Conservation (phyloP, 2,797 vertebrate genomes). For the Varecia variegata region DNA sequence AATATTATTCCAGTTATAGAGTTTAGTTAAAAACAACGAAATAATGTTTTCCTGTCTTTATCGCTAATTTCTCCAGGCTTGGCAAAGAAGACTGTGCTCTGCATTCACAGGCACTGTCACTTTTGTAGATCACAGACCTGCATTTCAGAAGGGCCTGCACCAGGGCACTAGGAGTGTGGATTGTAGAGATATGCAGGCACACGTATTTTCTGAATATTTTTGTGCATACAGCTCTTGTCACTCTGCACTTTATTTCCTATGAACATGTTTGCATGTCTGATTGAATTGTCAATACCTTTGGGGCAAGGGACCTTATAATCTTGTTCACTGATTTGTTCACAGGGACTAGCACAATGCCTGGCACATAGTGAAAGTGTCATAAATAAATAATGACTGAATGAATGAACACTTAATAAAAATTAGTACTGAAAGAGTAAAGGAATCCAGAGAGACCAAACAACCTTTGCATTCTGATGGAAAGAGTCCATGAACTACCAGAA, state of each 20-base stretch:
- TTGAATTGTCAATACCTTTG: not conserved
- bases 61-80: constrained; percentile 59
- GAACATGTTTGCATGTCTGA: not conserved
- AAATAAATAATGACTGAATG: not conserved
- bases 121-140: not conserved
- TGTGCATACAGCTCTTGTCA: not conserved
- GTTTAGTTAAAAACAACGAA: constrained; percentile 75
- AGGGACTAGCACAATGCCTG: not conserved
- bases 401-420: not conserved
- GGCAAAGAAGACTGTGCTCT: not conserved
- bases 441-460: not conserved
- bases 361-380: not conserved
- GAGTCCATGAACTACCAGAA: not conserved
- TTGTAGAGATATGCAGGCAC: not conserved
- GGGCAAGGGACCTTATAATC: not conserved
- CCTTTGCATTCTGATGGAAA: not conserved
- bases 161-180: not conserved
- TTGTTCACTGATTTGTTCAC: not conserved
- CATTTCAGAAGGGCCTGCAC: not conserved
- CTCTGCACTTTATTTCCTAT: not conserved
- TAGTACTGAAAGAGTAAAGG: not conserved
- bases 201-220: not conserved
- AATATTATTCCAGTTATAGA: constrained; percentile 71
- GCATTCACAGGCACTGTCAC: not conserved
- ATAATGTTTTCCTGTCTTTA: constrained; percentile 67